Conservation (phyloP, 2,797 vertebrate genomes). For the Cirrhinus mrigala region DNA sequence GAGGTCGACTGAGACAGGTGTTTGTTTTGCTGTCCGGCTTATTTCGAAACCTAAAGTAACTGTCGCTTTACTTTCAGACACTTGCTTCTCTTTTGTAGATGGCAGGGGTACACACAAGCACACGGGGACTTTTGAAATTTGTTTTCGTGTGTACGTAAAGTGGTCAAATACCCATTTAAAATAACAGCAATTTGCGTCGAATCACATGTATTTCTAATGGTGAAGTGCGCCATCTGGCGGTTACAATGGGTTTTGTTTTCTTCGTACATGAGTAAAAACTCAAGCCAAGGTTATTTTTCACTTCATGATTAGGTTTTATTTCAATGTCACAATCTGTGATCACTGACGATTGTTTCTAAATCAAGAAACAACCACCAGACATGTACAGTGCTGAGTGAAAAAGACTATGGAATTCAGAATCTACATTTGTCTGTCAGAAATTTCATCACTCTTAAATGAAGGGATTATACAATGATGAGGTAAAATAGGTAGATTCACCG, state of each 20-base stretch:
- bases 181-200: not conserved
- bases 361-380: not conserved
- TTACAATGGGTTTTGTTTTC: not conserved
- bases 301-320: slow-evolving; percentile 20
- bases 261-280: not conserved
- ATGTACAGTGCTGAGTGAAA: slow-evolving; percentile 51
- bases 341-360: not conserved
- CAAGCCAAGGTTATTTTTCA: not conserved
- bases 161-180: not conserved
- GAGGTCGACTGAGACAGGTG: slow-evolving; percentile 73
- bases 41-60: slow-evolving; percentile 64
- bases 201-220: not conserved
- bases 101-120: not conserved
- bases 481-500: not conserved
- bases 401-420: not conserved
- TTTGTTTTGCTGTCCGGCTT: slow-evolving; percentile 68
- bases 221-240: slow-evolving; percentile 68
- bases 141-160: not conserved
- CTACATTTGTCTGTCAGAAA: not conserved
- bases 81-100: slow-evolving; percentile 49
- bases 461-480: slow-evolving; percentile 44
- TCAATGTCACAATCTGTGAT: not conserved
- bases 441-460: not conserved
- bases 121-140: too few relatives aligned
- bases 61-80: slow-evolving; percentile 49